These are phyloP conservation scores for Drosophila histrio DNA, from an alignment of 2,888 invertebrate species.

Conservation along the genomic window DNA sequence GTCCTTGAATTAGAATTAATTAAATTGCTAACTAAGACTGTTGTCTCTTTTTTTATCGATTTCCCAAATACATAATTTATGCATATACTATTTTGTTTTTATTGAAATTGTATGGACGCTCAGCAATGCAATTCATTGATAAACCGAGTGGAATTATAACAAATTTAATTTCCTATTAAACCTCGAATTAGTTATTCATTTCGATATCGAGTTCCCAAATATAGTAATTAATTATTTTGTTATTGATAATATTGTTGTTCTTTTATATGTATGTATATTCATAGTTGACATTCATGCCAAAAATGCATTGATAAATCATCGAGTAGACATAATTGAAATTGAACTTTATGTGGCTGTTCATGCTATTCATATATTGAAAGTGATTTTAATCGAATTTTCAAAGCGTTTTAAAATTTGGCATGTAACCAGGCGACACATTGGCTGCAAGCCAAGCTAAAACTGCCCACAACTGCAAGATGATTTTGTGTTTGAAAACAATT, in stretches of 20 bases:
- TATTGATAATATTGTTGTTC: not conserved
- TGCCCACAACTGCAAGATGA: constrained; percentile 40
- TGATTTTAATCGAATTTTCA: constrained; percentile 56
- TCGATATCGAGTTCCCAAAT: not conserved
- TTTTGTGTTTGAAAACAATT: constrained; percentile 40
- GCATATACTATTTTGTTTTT: too few species aligned
- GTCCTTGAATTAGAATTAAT: too few species aligned
- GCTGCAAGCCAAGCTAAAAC: constrained; percentile 50
- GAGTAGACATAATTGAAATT: constrained; percentile 68
- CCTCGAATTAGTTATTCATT: not conserved
- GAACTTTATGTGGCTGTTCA: constrained; percentile 43
- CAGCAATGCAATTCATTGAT: too few species aligned
- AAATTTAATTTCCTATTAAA: too few species aligned
- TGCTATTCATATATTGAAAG: constrained; percentile 51
- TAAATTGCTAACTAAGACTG: too few species aligned
- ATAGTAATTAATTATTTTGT: not conserved
- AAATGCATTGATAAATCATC: constrained; percentile 58
- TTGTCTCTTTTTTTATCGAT: too few species aligned
- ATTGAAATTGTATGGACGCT: too few species aligned
- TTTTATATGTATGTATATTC: not conserved
- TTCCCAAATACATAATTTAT: too few species aligned
- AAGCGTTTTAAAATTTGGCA: constrained; percentile 64
- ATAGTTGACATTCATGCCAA: constrained; percentile 12
- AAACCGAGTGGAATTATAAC: too few species aligned
- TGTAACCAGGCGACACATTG: constrained; percentile 61